Evolutionary conservation across 2,797 vertebrate species (phyloP).

Genomic region (Notolepis coatsorum): DNA sequence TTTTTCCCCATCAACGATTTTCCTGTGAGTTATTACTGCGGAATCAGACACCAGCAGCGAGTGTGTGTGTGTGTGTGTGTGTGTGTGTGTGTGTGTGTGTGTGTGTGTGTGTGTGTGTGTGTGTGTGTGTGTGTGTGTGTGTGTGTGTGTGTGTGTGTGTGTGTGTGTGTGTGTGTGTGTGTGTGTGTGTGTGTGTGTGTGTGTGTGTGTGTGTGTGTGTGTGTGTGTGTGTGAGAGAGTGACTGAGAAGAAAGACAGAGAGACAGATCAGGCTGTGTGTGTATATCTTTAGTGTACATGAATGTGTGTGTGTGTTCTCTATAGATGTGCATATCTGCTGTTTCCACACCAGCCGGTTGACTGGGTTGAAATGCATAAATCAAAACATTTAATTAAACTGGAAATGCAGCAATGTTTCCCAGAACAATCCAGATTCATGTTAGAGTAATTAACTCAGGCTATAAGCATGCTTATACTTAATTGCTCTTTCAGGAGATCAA

Average conservation of each 20-base stretch:
- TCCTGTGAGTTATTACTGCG: constrained; percentile 64
- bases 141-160: no score
- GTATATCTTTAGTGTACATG: neutral
- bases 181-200: no score
- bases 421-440: constrained; percentile 70
- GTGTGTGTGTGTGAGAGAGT: no score
- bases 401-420: constrained; percentile 60
- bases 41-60: constrained; percentile 44
- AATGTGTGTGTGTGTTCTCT: constrained; percentile 16
- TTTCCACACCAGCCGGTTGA: constrained; percentile 28
- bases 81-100: constrained; percentile 11
- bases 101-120: constrained; percentile 7
- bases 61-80: constrained; percentile 17
- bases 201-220: no score
- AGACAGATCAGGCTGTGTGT: no score
- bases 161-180: no score
- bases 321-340: neutral
- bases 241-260: no score
- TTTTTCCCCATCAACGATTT: constrained; percentile 57
- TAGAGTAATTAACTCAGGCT: constrained; percentile 74
- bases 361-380: constrained; percentile 64
- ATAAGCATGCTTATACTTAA: constrained; percentile 60
- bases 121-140: neutral
- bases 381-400: constrained; percentile 69
- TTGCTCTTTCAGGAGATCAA: constrained; percentile 53